Evolutionary conservation across 2,113 vertebrate genomes (phyloP).

Genomic region (Ahaetulla prasina): DNA sequence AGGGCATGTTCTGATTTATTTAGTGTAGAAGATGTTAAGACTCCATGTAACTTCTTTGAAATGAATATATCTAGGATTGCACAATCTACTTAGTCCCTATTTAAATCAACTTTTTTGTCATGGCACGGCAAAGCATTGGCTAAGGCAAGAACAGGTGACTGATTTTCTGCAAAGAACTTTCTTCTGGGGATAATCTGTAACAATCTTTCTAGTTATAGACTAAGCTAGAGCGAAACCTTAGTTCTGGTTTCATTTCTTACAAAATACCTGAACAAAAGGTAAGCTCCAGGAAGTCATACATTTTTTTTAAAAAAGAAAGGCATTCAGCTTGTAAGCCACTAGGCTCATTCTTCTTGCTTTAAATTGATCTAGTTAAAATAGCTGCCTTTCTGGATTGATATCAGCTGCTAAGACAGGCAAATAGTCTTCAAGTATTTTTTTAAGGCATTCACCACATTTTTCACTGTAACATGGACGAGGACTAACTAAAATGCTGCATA

Average conservation of each 20-base stretch:
- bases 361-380: background rate
- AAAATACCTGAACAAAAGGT: background rate
- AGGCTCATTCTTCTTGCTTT: background rate
- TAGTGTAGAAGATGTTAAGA: background rate
- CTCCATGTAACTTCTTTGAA: background rate
- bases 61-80: background rate
- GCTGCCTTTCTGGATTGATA: background rate
- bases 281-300: too few relatives aligned
- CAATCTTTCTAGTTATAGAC: background rate
- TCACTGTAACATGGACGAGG: background rate
- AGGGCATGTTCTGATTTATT: background rate
- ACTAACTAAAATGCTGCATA: background rate
- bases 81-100: background rate
- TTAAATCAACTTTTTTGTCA: background rate
- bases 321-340: background rate
- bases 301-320: background rate
- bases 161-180: background rate
- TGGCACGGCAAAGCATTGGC: background rate
- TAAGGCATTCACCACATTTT: background rate
- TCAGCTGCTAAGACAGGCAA: background rate
- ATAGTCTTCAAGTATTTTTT: background rate
- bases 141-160: background rate
- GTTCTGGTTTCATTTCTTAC: background rate
- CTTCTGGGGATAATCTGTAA: background rate
- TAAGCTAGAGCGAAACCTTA: background rate